These are phyloP conservation scores for Oplegnathus fasciatus DNA, from an alignment of 2,113 vertebrate genomes.

Conservation along the genomic window DNA sequence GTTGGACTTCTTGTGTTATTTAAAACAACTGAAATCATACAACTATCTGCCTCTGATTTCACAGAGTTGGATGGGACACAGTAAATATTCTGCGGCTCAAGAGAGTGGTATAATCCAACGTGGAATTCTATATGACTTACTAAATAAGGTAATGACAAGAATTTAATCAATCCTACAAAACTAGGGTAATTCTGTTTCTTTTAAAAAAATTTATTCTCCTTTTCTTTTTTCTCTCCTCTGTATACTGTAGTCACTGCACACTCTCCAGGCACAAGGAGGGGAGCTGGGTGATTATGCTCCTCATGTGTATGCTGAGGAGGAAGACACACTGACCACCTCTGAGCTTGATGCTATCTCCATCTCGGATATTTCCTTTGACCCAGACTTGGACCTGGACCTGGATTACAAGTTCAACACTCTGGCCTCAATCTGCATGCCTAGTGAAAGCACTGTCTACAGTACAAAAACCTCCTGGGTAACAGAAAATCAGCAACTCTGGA, in stretches of 20 bases:
- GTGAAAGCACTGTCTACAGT: not conserved
- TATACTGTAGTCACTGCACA: conserved; percentile 34
- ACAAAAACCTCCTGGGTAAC: too few relatives aligned
- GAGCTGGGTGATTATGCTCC: conserved; percentile 66
- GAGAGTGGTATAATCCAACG: accelerated
- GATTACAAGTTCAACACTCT: conserved; percentile 58
- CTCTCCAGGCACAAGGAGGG: conserved; percentile 14
- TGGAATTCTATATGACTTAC: not conserved
- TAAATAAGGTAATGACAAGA: conserved; percentile 19
- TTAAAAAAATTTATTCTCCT: not conserved
- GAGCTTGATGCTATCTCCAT: conserved; percentile 73
- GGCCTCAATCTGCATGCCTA: conserved; percentile 63
- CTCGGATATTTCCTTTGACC: conserved; percentile 64
- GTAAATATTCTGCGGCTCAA: not conserved
- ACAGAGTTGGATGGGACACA: not conserved
- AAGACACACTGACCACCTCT: not conserved
- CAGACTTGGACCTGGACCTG: conserved; percentile 55
- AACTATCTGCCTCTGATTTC: conserved; percentile 27
- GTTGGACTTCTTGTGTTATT: not conserved
- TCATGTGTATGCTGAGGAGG: conserved; percentile 72
- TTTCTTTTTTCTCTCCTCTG: not conserved
- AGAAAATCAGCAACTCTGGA: not conserved
- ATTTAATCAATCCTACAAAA: not conserved
- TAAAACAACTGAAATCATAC: not conserved
- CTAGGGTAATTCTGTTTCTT: too few relatives aligned